These are phyloP conservation scores for Rhinichthys klamathensis DNA, from an alignment of 2,113 vertebrate genomes.

Conservation along the genomic window DNA sequence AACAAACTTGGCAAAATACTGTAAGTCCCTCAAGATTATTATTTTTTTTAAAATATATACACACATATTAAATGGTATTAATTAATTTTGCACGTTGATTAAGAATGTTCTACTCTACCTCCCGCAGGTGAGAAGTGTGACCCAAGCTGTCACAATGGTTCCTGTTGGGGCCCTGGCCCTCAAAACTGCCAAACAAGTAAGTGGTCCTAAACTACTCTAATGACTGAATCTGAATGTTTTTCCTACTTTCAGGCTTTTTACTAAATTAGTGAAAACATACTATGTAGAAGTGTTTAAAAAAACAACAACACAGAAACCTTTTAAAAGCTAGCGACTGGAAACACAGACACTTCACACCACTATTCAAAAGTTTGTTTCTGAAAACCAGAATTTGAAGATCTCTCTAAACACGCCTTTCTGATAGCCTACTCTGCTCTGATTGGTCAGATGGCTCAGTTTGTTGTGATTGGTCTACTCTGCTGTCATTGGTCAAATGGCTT, in stretches of 20 bases:
- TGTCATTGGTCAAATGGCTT: too few species aligned
- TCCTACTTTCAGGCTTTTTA: not conserved
- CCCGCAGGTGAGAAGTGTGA: conserved; percentile 85
- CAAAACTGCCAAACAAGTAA: conserved; percentile 92
- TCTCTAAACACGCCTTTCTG: not conserved
- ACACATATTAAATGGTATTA: not conserved
- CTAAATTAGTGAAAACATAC: not conserved
- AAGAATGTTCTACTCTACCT: conserved; percentile 7
- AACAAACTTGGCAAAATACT: conserved; percentile 59
- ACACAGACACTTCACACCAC: not conserved
- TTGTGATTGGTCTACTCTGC: too few species aligned
- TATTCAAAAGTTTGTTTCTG: not conserved
- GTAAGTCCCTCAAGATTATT: conserved; percentile 69
- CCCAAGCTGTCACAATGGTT: conserved; percentile 81
- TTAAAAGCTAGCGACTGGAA: not conserved
- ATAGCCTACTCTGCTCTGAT: too few species aligned
- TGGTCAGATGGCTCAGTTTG: too few species aligned
- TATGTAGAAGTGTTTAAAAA: not conserved
- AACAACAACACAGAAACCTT: not conserved
- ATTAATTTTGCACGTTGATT: not conserved
- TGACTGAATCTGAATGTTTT: not conserved
- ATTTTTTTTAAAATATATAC: too few species aligned
- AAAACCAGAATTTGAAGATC: not conserved
- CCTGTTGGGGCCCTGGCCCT: conserved; percentile 88
- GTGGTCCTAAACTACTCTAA: conserved; percentile 55